Base-by-base conservation (phyloP, 2,888 invertebrate species). In the Agonopterix subpropinquella region DNA sequence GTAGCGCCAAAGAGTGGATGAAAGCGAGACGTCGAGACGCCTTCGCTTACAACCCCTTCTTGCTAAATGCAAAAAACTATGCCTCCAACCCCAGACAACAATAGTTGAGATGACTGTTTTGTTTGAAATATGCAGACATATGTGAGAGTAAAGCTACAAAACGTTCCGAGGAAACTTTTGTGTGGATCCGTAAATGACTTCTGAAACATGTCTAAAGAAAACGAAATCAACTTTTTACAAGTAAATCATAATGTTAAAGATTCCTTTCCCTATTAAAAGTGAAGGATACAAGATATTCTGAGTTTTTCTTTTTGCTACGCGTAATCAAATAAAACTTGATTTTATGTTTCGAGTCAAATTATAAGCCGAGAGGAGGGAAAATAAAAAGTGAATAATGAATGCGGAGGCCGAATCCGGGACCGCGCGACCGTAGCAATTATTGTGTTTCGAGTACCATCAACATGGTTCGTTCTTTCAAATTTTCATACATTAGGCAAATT, bases 331-430 rank as follows among this genome's bases (percentile, higher is more conserved):
- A 84, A 84, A 87, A 87, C 85, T 85, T 85, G 85, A 87, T 87
- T 87, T 86, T 86, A 86, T 86, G 85, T 86, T 87, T 83, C 80
- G 72, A 86, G 82, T 85, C 85, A 87, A 86, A 87, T 88, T 86
- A 86, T 85, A 87, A 86, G 83, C 80, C 74, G 72, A 82, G 80
- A 80, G 83, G 84, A 79, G 80, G 80, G 77, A 51, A 81, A 87
- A 86, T 84, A 85, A 85, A 86, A 88, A 84, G 86, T 86, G 86
- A 87, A 87, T 88, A 88, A 87, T 86, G 85, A 86, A 86, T 84
- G 85, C 77, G 75, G 78, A 79, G 83, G 79, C 81, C 83, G 74
- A 85, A 80, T 77, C 81, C 73, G 73, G 78, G 81, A 78, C 81
- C 81, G 77, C 77, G 83, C 80, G 81, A 82, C 84, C 83, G 84